These are phyloP conservation scores for Polymixis lichenea DNA, from an alignment of 2,888 invertebrate species.

Conservation along the genomic window DNA sequence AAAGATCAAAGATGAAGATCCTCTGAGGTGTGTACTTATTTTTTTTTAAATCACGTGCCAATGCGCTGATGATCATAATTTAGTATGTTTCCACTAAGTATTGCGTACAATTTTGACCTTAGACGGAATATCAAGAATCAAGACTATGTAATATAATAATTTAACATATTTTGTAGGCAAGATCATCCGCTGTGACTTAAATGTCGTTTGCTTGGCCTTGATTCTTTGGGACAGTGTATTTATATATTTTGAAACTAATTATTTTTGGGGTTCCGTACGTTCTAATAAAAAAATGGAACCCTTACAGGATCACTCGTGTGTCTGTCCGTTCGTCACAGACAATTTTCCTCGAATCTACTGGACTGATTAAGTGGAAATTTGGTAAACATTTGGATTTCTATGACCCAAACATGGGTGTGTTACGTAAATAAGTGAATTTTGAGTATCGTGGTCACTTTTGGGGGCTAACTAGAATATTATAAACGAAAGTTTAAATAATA, in stretches of 20 bases:
- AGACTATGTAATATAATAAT: conserved; percentile 57
- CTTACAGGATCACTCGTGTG: too few species aligned
- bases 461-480: too few species aligned
- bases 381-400: too few species aligned
- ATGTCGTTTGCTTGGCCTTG: conserved; percentile 70
- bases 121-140: conserved; percentile 76
- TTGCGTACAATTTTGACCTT: conserved; percentile 72
- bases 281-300: too few species aligned
- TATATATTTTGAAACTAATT: conserved; percentile 37
- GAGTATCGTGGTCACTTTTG: too few species aligned
- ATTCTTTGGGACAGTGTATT: conserved; percentile 46
- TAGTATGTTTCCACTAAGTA: conserved; percentile 55
- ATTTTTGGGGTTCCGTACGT: neutral
- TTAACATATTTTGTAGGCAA: conserved; percentile 71
- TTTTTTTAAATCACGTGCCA: conserved; percentile 32
- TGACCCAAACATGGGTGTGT: too few species aligned
- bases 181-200: conserved; percentile 67
- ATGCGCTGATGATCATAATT: conserved; percentile 52
- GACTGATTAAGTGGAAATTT: too few species aligned
- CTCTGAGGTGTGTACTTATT: neutral
- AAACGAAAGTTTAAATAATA: too few species aligned
- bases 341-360: too few species aligned
- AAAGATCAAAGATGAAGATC: neutral
- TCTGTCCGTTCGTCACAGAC: too few species aligned
- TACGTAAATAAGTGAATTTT: too few species aligned